These are phyloP conservation scores for Butorides virescens DNA, from an alignment of 2,113 vertebrate genomes.

Conservation along the genomic window DNA sequence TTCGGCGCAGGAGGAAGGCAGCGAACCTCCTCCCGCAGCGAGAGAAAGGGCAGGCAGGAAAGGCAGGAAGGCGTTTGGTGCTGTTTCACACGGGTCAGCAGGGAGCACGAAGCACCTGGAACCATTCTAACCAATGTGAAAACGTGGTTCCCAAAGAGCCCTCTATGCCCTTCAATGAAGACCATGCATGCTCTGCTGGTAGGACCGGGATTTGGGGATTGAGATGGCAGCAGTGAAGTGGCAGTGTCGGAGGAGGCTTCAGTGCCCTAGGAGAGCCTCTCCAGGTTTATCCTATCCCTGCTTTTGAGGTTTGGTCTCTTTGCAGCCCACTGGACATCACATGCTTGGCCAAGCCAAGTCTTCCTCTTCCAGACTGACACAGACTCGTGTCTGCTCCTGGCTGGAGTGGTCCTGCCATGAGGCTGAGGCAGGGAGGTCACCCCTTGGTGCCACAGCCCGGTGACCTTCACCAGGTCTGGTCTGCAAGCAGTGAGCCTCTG, in stretches of 20 bases:
- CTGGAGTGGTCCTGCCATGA: background rate
- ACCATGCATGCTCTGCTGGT: background rate
- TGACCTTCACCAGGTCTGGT: background rate
- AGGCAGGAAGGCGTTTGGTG: background rate
- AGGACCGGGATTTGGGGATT: background rate
- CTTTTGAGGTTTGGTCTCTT: background rate
- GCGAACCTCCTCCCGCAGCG: background rate
- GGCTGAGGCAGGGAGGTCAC: background rate
- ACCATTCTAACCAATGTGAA: background rate
- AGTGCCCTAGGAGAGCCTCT: background rate
- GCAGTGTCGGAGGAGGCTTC: background rate
- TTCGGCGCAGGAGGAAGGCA: background rate
- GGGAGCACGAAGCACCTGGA: background rate
- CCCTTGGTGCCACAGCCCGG: background rate
- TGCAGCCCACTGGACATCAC: background rate
- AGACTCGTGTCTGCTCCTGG: accelerated
- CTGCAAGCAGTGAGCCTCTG: background rate
- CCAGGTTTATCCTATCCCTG: background rate
- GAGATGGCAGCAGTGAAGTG: background rate
- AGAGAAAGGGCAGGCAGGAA: background rate
- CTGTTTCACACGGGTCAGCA: background rate
- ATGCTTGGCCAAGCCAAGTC: background rate
- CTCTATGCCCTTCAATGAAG: background rate
- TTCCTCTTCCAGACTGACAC: background rate
- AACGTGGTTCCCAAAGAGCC: background rate